Evolutionary conservation across 23 tunicate species (phyloP).

Genomic region (Phallusia fumigata): DNA sequence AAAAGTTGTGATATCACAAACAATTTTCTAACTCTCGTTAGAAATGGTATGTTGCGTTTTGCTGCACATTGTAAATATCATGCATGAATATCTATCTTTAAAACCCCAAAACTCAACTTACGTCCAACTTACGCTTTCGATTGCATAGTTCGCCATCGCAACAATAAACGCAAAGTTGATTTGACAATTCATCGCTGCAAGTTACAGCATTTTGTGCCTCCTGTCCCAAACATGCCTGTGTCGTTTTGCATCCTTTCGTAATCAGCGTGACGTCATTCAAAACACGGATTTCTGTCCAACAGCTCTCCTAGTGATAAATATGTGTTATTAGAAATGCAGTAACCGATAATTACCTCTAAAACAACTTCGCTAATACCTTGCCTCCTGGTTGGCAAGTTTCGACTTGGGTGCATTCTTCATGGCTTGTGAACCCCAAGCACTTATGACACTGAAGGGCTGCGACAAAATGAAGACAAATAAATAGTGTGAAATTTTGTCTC

Average conservation of each 20-base stretch:
- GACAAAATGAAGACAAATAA: neutral
- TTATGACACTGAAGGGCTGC: neutral
- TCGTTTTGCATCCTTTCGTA: slow-evolving; percentile 24
- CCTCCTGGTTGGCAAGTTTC: neutral
- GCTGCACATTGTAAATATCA: no score
- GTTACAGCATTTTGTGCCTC: slow-evolving; percentile 2
- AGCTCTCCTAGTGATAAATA: neutral
- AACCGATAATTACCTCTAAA: no score
- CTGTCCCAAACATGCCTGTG: slow-evolving; percentile 19
- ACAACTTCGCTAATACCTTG: neutral
- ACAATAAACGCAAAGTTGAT: no score
- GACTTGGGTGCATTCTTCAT: slow-evolving; percentile 19
- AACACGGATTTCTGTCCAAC: slow-evolving; percentile 31
- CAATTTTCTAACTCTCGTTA: no score
- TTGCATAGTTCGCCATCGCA: no score
- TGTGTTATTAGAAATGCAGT: no score
- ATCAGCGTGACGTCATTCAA: neutral
- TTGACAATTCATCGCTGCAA: neutral
- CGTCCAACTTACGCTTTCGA: no score
- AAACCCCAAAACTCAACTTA: no score
- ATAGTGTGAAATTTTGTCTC: no score
- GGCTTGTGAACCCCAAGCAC: neutral
- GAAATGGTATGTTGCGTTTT: no score
- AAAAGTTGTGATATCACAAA: no score
- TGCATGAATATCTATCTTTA: no score